phyloP scores from a whole-genome alignment of 2,113 vertebrate species.

The Crypturellus undulatus region DNA sequence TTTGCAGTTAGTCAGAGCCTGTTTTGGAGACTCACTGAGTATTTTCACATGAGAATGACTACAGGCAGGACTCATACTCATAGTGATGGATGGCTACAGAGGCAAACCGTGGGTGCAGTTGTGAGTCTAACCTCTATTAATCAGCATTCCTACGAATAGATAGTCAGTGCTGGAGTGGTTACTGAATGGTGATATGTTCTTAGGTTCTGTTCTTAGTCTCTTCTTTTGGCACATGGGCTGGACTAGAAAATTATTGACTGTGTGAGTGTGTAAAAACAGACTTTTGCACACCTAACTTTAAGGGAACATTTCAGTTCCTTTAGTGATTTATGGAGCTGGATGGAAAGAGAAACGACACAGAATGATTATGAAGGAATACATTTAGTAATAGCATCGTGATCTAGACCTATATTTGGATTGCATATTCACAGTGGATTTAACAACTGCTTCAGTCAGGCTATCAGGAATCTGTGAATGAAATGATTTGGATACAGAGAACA shows the following conservation, averaged over 20 bases:
- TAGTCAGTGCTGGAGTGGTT: not conserved
- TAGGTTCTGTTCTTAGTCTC: not conserved
- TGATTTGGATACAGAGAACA: not conserved
- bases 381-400: not conserved
- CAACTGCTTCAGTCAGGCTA: not conserved
- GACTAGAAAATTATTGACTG: not conserved
- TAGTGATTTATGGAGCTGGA: not conserved
- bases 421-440: conserved; percentile 6
- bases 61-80: not conserved
- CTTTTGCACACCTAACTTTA: not conserved
- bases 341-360: not conserved
- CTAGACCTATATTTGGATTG: not conserved
- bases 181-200: not conserved
- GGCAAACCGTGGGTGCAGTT: not conserved
- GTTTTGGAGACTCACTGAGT: not conserved
- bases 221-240: not conserved
- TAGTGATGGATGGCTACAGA: not conserved
- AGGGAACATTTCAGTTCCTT: not conserved
- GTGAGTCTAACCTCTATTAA: not conserved
- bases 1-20: not conserved
- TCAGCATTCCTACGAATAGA: not conserved
- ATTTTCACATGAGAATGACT: conserved; percentile 4
- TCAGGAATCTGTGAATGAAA: conserved; percentile 31
- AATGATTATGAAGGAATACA: not conserved
- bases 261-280: not conserved